phyloP scores from a whole-genome alignment of 2,113 vertebrate species.

The Thalassoma bifasciatum region DNA sequence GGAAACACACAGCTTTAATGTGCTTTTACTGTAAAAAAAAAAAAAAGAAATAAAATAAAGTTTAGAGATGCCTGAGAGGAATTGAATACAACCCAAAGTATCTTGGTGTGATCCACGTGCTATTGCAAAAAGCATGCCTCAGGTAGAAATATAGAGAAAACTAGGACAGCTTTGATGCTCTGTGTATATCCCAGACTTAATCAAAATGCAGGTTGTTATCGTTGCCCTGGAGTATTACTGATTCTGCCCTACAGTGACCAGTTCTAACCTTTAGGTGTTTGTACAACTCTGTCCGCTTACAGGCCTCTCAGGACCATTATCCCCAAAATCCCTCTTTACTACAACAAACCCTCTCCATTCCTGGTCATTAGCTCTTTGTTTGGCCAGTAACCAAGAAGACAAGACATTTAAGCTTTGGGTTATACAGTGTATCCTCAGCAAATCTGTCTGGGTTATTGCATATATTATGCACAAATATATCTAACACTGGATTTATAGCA shows the following conservation, averaged over 20 bases:
- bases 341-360: slow-evolving; percentile 5
- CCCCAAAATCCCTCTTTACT: slow-evolving; percentile 22
- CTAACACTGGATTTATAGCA: slow-evolving; percentile 1
- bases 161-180: no score
- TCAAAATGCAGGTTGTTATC: not conserved
- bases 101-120: not conserved
- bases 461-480: not conserved
- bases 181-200: not conserved
- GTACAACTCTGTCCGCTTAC: slow-evolving; percentile 12
- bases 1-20: no score
- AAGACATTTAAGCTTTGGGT: not conserved
- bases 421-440: not conserved
- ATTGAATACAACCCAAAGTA: not conserved
- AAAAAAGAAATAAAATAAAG: not conserved
- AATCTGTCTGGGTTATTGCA: not conserved
- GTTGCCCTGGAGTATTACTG: not conserved
- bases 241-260: not conserved
- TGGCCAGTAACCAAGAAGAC: not conserved
- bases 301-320: slow-evolving; percentile 22
- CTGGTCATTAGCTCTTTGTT: slow-evolving; percentile 29
- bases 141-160: not conserved
- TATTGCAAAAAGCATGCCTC: not conserved
- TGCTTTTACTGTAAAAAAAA: not conserved
- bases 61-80: no score
- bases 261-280: slow-evolving; percentile 10